Base-by-base conservation (phyloP, 2,888 invertebrate genomes). In the Papilio gigon region DNA sequence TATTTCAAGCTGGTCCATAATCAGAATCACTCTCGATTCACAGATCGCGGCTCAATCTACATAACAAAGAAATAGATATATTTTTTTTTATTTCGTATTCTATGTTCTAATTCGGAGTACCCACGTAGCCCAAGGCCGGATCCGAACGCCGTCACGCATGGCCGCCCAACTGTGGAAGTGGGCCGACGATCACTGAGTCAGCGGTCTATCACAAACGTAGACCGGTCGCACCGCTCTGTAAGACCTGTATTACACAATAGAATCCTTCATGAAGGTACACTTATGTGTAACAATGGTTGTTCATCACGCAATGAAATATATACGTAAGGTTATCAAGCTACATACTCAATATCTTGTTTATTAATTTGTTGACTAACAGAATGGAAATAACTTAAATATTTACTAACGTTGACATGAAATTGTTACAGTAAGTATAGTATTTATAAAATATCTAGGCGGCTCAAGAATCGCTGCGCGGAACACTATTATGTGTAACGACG, bases 81-180 rank as follows among this genome's bases (percentile, higher is more conserved):
- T 37, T 64, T 33, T 30, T 53, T 40, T 30, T 30, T 56, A 11
- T 22, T 47, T 27, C 25, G 47, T 2, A 47, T 33, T 25, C 9
- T n/a, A 17, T 53, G 53, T 20, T 53, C 67, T 37, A 9, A 12
- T 67, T 50, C 50, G 5, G 67, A 17, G 47, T 22, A 64, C 56
- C 60, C 77, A 73, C 75, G 76, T 74, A 71, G 53, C 72, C 71
- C 76, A 78, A 76, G 74, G 77, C 72, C 74, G 65, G 56, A 66
- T 70, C 60, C 22, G 5, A 61, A 37, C 67, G 35, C 58, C 44
- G 67, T 27, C 60, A 60, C 78, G 80, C 77, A 77, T 75, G 77
- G 75, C 71, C 74, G 76, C 65, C 72, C 80, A 81, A 76, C 77
- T 76, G 80, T 80, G 75, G 71, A 72, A 75, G 70, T 71, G 71